Evolutionary conservation across 2,888 invertebrate species (phyloP).

Genomic region (Drosophila fungiperda): DNA sequence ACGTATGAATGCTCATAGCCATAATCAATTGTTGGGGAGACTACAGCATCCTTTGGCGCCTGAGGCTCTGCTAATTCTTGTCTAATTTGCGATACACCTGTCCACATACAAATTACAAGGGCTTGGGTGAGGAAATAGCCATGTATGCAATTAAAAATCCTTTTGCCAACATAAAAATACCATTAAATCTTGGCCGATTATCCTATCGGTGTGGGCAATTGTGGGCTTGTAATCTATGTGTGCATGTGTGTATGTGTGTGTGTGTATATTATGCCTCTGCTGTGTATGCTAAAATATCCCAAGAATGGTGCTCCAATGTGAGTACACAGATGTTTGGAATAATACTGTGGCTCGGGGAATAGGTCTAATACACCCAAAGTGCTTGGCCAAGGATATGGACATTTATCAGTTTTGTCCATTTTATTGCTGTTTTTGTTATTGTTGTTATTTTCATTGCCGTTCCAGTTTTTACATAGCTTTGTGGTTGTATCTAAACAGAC

Average conservation of each 20-base stretch:
- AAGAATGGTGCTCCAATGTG: constrained; percentile 28
- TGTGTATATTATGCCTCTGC: constrained; percentile 1
- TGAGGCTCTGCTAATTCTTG: constrained; percentile 52
- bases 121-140: constrained; percentile 20
- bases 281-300: constrained; percentile 26
- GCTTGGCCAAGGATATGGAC: constrained; percentile 41
- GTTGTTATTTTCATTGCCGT: constrained; percentile 63
- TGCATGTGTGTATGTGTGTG: neutral
- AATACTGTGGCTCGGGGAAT: constrained; percentile 40
- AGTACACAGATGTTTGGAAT: constrained; percentile 53
- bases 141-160: constrained; percentile 73
- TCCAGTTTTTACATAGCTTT: constrained; percentile 74
- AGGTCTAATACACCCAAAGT: constrained; percentile 54
- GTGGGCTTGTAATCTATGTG: neutral
- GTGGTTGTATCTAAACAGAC: constrained; percentile 23
- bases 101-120: constrained; percentile 34
- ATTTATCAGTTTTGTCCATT: constrained; percentile 54
- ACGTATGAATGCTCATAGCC: constrained; percentile 49
- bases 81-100: constrained; percentile 72
- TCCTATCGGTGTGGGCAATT: constrained; percentile 41
- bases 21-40: constrained; percentile 55
- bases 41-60: constrained; percentile 14
- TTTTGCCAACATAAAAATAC: constrained; percentile 75
- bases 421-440: constrained; percentile 40
- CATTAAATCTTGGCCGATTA: constrained; percentile 73